Evolutionary conservation across 2,113 vertebrate genomes (phyloP).

Genomic region (Paratilapia polleni): DNA sequence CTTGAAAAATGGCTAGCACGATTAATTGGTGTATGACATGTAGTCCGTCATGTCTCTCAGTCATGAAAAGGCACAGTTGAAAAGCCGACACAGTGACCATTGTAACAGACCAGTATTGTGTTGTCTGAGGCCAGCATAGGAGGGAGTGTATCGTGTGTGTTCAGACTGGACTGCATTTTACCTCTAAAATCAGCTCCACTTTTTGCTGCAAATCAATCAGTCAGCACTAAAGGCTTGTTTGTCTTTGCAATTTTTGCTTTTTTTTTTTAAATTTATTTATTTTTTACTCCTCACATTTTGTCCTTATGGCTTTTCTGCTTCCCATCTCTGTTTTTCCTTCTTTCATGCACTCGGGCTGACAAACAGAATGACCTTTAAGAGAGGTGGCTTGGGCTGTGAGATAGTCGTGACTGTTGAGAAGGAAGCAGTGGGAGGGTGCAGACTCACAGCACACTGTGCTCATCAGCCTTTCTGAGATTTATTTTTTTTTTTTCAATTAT

Average conservation of each 20-base stretch:
- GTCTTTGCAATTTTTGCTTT: not conserved
- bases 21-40: not conserved
- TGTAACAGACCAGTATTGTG: not conserved
- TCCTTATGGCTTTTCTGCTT: not conserved
- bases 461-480: not conserved
- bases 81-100: not conserved
- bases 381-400: not conserved
- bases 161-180: not conserved
- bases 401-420: not conserved
- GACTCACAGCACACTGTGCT: not conserved
- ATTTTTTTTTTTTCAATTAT: not conserved
- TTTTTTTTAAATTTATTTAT: too few species aligned
- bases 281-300: not conserved
- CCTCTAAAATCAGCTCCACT: not conserved
- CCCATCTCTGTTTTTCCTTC: not conserved
- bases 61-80: not conserved
- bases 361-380: conserved; percentile 5
- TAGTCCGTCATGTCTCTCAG: not conserved
- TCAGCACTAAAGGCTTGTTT: not conserved
- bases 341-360: not conserved
- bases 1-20: not conserved
- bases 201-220: not conserved
- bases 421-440: not conserved
- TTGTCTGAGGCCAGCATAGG: too few species aligned
- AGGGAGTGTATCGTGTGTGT: too few species aligned